Percentiles rank a stretch among this genome's conserved stretches.
These are phyloP conservation scores for Coenonympha glycerion DNA, from an alignment of 2,888 invertebrate genomes.

Conservation along the genomic window DNA sequence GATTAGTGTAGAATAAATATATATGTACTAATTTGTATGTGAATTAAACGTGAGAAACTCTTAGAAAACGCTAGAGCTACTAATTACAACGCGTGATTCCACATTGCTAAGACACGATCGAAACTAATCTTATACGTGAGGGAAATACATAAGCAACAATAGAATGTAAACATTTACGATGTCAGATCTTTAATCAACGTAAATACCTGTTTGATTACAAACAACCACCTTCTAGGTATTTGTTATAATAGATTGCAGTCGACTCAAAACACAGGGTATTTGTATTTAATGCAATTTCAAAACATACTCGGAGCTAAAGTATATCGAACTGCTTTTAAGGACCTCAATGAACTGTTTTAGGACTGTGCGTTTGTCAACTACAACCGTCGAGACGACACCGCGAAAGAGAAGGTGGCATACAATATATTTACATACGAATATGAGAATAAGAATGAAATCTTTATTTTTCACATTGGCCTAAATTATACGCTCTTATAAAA, in stretches of 20 bases:
- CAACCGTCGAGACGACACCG: too few relatives aligned
- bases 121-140: slow-evolving; percentile 10
- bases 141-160: slow-evolving; percentile 8
- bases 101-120: slow-evolving; percentile 1
- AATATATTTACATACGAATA: too few relatives aligned
- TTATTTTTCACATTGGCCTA: too few relatives aligned
- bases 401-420: too few relatives aligned
- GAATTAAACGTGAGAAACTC: slow-evolving; percentile 12
- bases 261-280: too few relatives aligned
- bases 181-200: slow-evolving; percentile 1
- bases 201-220: slow-evolving; percentile 1
- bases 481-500: too few relatives aligned
- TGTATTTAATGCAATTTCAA: too few relatives aligned
- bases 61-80: slow-evolving; percentile 2
- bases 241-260: neutral
- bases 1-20: neutral
- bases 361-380: too few relatives aligned
- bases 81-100: slow-evolving; percentile 12
- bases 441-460: too few relatives aligned
- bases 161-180: neutral
- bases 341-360: too few relatives aligned
- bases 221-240: neutral
- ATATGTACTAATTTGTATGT: neutral
- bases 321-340: too few relatives aligned
- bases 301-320: too few relatives aligned